Conservation (phyloP, 2,888 invertebrate genomes). For the Oscheius sp. region DNA sequence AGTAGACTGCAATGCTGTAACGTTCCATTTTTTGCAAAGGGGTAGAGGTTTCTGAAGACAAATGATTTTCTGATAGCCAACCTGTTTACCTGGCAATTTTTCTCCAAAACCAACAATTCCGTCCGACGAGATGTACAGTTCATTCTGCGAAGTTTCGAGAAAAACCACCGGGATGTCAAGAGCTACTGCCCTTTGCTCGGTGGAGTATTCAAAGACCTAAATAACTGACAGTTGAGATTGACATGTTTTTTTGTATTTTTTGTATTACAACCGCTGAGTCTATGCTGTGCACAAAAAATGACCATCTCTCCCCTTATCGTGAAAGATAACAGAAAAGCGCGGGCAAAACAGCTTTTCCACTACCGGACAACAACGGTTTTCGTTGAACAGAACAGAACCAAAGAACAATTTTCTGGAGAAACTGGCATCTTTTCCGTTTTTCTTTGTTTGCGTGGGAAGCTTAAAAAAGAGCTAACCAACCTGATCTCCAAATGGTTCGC, state of each 20-base stretch:
- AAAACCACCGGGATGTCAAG: slow-evolving; percentile 58
- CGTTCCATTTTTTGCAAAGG: slow-evolving; percentile 44
- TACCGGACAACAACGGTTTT: too few relatives aligned
- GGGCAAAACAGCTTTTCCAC: too few relatives aligned
- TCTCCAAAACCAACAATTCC: slow-evolving; percentile 66
- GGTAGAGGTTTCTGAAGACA: slow-evolving; percentile 28
- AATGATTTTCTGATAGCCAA: not conserved
- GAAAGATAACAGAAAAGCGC: slow-evolving; percentile 1
- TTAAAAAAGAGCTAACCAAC: slow-evolving; percentile 8
- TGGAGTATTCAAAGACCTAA: slow-evolving; percentile 44
- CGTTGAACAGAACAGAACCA: too few relatives aligned
- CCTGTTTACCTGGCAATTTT: slow-evolving; percentile 38
- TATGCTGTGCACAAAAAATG: slow-evolving; percentile 8
- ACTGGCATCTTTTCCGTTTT: not conserved
- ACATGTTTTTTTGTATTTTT: not conserved
- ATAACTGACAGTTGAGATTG: slow-evolving; percentile 17
- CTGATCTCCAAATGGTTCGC: slow-evolving; percentile 39
- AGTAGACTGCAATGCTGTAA: slow-evolving; percentile 62
- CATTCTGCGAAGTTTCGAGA: slow-evolving; percentile 54
- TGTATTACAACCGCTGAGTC: slow-evolving; percentile 1
- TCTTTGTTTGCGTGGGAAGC: too few relatives aligned
- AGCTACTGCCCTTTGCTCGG: slow-evolving; percentile 47
- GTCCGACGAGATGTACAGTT: slow-evolving; percentile 63
- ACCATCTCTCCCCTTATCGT: not conserved
- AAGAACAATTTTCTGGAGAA: too few relatives aligned